Evolutionary conservation across 2,797 vertebrate genomes (phyloP).

Genomic region (Melanogrammus aeglefinus): DNA sequence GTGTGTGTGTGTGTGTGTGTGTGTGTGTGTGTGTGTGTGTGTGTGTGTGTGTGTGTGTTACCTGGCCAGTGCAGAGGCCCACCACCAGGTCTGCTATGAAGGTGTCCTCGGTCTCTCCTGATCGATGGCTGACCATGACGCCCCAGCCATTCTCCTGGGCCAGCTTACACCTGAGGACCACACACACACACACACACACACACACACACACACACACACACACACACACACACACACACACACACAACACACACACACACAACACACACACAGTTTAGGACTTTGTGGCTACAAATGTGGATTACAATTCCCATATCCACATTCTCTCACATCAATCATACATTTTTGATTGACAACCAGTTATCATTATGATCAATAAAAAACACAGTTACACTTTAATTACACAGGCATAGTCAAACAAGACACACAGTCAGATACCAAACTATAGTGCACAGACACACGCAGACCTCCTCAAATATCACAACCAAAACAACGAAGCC

Average conservation of each 20-base stretch:
- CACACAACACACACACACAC: not conserved
- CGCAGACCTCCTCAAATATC: not conserved
- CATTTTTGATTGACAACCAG: not conserved
- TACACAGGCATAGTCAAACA: not conserved
- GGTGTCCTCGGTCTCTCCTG: constrained; percentile 91
- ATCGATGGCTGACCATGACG: constrained; percentile 94
- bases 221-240: not conserved
- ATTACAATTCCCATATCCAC: too few species aligned
- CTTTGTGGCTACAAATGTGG: not conserved
- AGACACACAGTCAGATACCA: not conserved
- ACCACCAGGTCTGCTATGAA: constrained; percentile 94
- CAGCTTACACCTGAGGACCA: constrained; percentile 81
- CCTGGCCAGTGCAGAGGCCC: constrained; percentile 92
- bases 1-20: constrained; percentile 11
- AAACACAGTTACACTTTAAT: not conserved
- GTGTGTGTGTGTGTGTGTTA: constrained; percentile 42
- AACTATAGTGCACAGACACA: not conserved
- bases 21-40: not conserved
- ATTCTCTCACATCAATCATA: not conserved
- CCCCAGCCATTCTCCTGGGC: constrained; percentile 95
- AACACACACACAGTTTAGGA: not conserved
- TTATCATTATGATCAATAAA: not conserved
- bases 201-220: not conserved
- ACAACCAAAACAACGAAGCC: not conserved
- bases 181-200: not conserved